phyloP scores from a whole-genome alignment of 2,113 vertebrate genomes.

The Plotosus lineatus region DNA sequence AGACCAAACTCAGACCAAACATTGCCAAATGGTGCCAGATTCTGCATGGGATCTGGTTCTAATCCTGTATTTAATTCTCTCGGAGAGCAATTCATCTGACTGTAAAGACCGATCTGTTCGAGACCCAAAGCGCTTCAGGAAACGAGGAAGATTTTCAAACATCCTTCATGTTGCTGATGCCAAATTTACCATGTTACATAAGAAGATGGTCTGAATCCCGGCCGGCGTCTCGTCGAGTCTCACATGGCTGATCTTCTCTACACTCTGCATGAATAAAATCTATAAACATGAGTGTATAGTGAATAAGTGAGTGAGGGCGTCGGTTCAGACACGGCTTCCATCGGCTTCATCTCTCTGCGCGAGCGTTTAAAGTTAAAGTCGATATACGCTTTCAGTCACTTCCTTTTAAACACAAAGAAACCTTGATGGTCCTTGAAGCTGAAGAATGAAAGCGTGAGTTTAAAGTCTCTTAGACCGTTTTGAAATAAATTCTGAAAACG shows the following conservation, averaged over 20 bases:
- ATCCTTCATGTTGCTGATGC: not conserved
- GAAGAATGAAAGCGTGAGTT: not conserved
- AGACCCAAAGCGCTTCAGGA: not conserved
- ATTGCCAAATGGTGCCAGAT: not conserved
- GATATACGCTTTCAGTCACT: not conserved
- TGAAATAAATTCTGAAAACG: not conserved
- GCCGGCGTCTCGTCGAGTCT: not conserved
- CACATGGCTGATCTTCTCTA: not conserved
- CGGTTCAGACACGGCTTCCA: not conserved
- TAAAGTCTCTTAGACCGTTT: constrained; percentile 6
- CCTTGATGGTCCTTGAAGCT: constrained; percentile 9
- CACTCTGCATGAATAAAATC: not conserved
- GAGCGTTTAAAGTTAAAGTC: not conserved
- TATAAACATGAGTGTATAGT: not conserved
- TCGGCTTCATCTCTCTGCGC: not conserved
- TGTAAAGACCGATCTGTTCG: not conserved
- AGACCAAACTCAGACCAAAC: not conserved
- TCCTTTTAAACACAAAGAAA: constrained; percentile 7
- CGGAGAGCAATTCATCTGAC: not conserved
- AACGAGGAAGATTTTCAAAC: not conserved
- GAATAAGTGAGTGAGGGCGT: not conserved
- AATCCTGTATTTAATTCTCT: not conserved
- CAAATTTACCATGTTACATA: not conserved
- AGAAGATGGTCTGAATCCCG: not conserved
- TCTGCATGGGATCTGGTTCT: not conserved